Evolutionary conservation across 2,888 invertebrate species (phyloP), one percentile per base, ranked within the genome.

Genomic region (Tridacna gigas): DNA sequence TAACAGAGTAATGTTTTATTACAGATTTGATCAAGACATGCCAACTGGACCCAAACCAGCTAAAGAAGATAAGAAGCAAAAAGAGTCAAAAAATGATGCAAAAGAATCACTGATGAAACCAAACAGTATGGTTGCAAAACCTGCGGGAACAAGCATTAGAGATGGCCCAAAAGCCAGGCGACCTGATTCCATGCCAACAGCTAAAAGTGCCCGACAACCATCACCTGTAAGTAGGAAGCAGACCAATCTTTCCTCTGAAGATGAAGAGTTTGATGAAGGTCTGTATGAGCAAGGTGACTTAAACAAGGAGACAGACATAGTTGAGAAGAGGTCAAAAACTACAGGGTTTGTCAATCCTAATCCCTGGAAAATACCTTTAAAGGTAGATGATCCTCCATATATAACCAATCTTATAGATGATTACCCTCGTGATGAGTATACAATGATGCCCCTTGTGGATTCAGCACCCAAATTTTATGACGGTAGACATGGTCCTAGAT

Each of bases 371-470:
- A 88, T 91, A 20, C 92, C 93, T 7, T 87, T 93, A 11, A 92
- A 93, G 66, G 86, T 90, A 7, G 82, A 84, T 18, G 85, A 86
- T 15, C 90, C 88, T n/a, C 88, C 89, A 2, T 94, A 94, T 80
- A 78, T 91, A 4, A 84, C 91, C 7, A 90, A 91, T 65, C 88
- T 94, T 18, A 86, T 84, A 12, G 95, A 95, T 82, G 91, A 93
- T 61, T 95, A 93, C 77, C 95, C 95, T 0, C 83, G 94, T 18
- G 94, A 95, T 87, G 91, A 91, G 63, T 94, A 90, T 82, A 94
- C 94, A 12, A 91, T 91, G 88, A 91, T 93, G 91, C 93, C 94
- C 0, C 84, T 84, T 28, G 82, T 86, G 0, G 89, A 91, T 73
- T 88, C 88, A 5, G 90, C 88, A 20, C 90, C 91, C 15, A 92